Evolutionary conservation across 2,113 vertebrate genomes (phyloP).

Genomic region (Odobenus rosmarus): DNA sequence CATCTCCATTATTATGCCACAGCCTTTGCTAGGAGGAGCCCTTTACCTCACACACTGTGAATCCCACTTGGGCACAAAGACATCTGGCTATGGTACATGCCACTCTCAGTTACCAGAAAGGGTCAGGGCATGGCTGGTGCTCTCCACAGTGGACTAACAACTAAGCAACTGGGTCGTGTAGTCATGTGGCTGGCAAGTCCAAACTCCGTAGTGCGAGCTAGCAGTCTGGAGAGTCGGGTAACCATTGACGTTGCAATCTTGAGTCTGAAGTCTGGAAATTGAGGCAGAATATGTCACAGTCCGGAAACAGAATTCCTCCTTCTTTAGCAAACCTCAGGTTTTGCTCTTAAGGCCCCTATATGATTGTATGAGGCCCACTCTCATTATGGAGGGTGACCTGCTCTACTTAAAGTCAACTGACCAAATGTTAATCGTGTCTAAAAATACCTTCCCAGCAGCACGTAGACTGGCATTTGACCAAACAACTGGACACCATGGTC

Average conservation of each 20-base stretch:
- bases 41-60: background rate
- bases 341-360: background rate
- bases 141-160: background rate
- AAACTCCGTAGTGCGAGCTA: background rate
- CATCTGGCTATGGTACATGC: background rate
- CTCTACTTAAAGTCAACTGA: background rate
- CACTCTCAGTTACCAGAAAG: background rate
- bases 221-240: background rate
- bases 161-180: background rate
- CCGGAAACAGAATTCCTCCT: background rate
- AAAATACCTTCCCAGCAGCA: background rate
- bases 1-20: background rate
- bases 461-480: background rate
- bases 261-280: background rate
- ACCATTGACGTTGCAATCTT: background rate
- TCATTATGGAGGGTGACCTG: background rate
- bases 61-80: background rate
- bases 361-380: background rate
- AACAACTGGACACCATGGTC: background rate
- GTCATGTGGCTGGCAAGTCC: fast-evolving
- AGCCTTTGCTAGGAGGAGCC: background rate
- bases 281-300: background rate
- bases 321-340: background rate
- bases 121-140: background rate
- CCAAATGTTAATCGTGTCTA: background rate